Percentiles rank a stretch among this genome's conserved stretches.
Evolutionary conservation across 1,140 invertebrate species (phyloP).

Genomic region (Halictus rubicundus): DNA sequence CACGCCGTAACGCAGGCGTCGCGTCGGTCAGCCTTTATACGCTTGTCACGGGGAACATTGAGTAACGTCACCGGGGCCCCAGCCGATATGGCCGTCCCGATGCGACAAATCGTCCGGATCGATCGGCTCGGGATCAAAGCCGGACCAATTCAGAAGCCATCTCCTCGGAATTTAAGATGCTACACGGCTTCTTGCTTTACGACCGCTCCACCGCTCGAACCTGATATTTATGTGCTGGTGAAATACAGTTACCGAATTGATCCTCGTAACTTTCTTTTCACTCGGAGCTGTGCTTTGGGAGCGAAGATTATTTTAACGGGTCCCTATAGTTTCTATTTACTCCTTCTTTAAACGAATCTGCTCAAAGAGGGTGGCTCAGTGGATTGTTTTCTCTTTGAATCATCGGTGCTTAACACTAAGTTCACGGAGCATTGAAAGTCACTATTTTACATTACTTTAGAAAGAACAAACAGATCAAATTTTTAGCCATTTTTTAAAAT

Average conservation of each 20-base stretch:
- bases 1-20: slow-evolving; percentile 60
- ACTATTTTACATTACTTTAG: too few species aligned
- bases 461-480: too few species aligned
- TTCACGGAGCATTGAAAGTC: too few species aligned
- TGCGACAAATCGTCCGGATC: not conserved
- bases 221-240: not conserved
- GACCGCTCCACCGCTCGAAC: not conserved
- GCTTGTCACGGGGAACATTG: slow-evolving; percentile 67
- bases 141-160: not conserved
- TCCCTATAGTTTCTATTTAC: too few species aligned
- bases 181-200: not conserved
- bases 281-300: too few species aligned
- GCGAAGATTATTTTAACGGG: too few species aligned
- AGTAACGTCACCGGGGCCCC: slow-evolving; percentile 58
- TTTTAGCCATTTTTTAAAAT: too few species aligned
- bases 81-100: too few species aligned
- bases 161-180: not conserved
- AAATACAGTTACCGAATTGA: not conserved
- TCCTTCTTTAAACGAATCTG: too few species aligned
- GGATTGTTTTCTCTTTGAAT: too few species aligned
- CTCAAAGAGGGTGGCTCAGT: too few species aligned
- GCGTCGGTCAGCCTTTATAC: slow-evolving; percentile 68
- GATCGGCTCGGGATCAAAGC: not conserved
- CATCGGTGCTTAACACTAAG: too few species aligned
- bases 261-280: not conserved